A percentile compares a stretch with the other conserved stretches of the same genome.
These are phyloP conservation scores for Carterocephalus palaemon DNA, from an alignment of 2,888 invertebrate species.

Conservation along the genomic window DNA sequence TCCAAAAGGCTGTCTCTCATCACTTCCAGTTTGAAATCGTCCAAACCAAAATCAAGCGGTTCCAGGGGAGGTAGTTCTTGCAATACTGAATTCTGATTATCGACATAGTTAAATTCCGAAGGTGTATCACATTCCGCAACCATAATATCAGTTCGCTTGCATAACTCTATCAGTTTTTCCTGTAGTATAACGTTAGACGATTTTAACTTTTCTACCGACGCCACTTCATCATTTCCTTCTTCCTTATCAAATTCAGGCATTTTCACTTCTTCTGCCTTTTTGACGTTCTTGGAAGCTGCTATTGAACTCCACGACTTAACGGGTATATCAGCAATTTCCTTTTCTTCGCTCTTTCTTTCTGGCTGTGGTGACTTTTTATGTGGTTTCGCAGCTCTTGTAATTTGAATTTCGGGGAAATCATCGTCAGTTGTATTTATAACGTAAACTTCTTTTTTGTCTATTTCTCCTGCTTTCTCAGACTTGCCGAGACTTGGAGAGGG, in stretches of 20 bases:
- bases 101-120: constrained; percentile 64
- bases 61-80: constrained; percentile 63
- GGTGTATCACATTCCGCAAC: constrained; percentile 72
- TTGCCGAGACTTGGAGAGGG: constrained; percentile 55
- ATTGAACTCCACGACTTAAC: constrained; percentile 78
- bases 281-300: constrained; percentile 57
- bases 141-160: constrained; percentile 70
- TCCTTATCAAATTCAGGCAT: constrained; percentile 29
- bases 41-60: constrained; percentile 62
- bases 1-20: constrained; percentile 70
- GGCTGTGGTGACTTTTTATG: constrained; percentile 61
- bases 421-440: constrained; percentile 69
- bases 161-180: constrained; percentile 64
- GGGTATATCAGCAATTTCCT: constrained; percentile 44
- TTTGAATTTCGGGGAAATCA: constrained; percentile 70
- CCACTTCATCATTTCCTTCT: constrained; percentile 27
- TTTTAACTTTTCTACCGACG: constrained; percentile 28
- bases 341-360: constrained; percentile 37
- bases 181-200: constrained; percentile 51
- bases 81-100: constrained; percentile 66
- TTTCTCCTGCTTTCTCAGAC: constrained; percentile 45
- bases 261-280: constrained; percentile 40
- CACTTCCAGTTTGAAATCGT: constrained; percentile 67
- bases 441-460: constrained; percentile 63
- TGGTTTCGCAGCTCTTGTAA: constrained; percentile 57